Evolutionary conservation across 2,797 vertebrate species (phyloP), one percentile per base, ranked within the genome.

Genomic region (Lacerta agilis): DNA sequence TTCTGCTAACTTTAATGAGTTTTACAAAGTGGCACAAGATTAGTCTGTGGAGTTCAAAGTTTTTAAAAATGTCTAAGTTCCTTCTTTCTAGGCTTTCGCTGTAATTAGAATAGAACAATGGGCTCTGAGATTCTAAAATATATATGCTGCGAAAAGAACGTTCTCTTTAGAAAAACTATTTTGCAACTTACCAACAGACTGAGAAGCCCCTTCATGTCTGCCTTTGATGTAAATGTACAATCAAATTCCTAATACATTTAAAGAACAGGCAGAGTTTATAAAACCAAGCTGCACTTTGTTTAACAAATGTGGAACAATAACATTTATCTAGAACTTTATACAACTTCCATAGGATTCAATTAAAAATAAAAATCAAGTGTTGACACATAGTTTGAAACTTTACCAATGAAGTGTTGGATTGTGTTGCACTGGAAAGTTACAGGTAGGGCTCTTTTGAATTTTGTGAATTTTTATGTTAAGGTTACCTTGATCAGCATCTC

Each of bases 1-100:
- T 11, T 88, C 69, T 82, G 55, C 49, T 79, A 27, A 85, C 55
- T 49, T 76, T 81, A 85, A 76, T 67, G 55, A 85, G 33, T 49
- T 81, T 84, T 85, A 75, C 67, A 85, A 85, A 66, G 29, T 45
- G 25, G 55, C 15, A 73, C 5, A 75, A 85, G 55, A 66, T 73
- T 75, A 76, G 10, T n/a, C 7, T 76, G n/a, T 75, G 23, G 58
- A 85, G 43, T 75, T 85, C 67, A 66, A 76, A 36, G 29, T 75
- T 75, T 55, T 76, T 23, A 27, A 58, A 69, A 75, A 82, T 76
- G n/a, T 23, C 58, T 45, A 64, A 36, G 29, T 75, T 81, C 38
- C 55, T 58, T 27, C 45, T 66, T 75, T 67, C 18, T 55, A 38
- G 18, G 27, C 58, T 75, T 23, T 41, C 61, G 23, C 27, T 81